Base-by-base conservation (phyloP, 2,113 vertebrate genomes). In the Vanacampus margaritifer region DNA sequence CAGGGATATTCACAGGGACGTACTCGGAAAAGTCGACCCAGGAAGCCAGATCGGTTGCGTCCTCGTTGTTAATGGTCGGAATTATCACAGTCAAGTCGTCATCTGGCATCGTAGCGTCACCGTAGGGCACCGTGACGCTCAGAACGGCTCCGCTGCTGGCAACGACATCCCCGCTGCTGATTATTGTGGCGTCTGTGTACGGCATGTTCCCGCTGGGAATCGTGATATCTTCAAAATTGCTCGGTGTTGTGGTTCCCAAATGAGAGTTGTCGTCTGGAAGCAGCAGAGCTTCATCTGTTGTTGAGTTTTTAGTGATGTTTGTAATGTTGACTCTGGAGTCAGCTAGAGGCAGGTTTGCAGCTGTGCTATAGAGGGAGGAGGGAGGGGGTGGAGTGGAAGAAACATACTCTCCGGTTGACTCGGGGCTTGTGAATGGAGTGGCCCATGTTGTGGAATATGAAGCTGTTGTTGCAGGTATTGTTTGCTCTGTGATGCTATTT, bases 1-100 rank as follows among this genome's bases (percentile, higher is more conserved):
- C 37, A 11, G 69, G 23, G 16, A 58, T 11, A 46, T 21, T 79
- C 14, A 77, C 64, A 9, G 80, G 83, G 48, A 86, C 84, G 65
- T 85, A 84, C 3, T 88, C 86, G 3, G 76, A 68, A 12, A 79
- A n/a, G 54, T 88, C 79, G 9, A 75, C 28, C 83, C 87, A 84
- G 14, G 83, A 73, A 51, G 72, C 69, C 0, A 84, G 36, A 54
- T 83, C 75, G 0, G 36, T 72, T 67, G 79, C 69, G 23, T 77
- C 79, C 17, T 89, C 80, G 21, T 61, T 65, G 32, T 48, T 32
- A 36, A 86, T 67, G 51, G 80, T 85, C 3, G 85, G 84, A 9
- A 86, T 84, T 39, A 72, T 57, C 69, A 80, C 61, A 7, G 75
- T 79, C 37, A 87, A 65, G 24, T 71, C 36, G 0, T 86, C 76